A percentile compares a stretch with the other conserved stretches of the same genome.
phyloP scores from a whole-genome alignment of 2,888 invertebrate species.

The Drosophila algonquin region DNA sequence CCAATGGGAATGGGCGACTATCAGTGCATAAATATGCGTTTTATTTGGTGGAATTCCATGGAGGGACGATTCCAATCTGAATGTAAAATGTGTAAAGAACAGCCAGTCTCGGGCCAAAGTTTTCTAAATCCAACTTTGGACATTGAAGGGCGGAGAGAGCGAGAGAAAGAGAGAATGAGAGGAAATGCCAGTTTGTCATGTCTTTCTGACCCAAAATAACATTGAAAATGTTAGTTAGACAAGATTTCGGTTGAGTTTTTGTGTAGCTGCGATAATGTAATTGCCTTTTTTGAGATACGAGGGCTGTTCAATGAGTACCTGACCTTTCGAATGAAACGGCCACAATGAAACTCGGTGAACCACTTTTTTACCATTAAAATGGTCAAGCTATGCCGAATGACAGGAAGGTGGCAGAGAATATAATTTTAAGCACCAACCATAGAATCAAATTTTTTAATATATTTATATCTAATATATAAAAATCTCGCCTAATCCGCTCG shows the following conservation, averaged over 20 bases:
- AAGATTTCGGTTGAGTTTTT: slow-evolving; percentile 16
- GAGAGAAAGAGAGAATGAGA: too few relatives aligned
- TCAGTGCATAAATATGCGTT: slow-evolving; percentile 17
- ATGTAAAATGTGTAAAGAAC: slow-evolving; percentile 29
- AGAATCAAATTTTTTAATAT: too few relatives aligned
- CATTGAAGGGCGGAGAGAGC: background rate
- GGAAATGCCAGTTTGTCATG: slow-evolving; percentile 9
- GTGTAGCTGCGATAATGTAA: background rate
- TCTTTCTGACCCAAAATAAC: slow-evolving; percentile 12
- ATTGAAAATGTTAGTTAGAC: slow-evolving; percentile 26
- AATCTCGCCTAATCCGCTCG: too few relatives aligned
- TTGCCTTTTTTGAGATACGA: slow-evolving; percentile 10
- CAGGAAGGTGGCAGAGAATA: too few relatives aligned
- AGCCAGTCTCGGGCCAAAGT: slow-evolving; percentile 9
- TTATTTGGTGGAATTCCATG: background rate
- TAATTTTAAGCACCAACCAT: too few relatives aligned
- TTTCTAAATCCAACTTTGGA: slow-evolving; percentile 23
- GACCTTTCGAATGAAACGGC: too few relatives aligned
- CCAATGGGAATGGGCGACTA: background rate
- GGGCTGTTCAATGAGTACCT: too few relatives aligned
- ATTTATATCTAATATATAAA: too few relatives aligned
- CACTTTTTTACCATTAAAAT: too few relatives aligned
- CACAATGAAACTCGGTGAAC: too few relatives aligned
- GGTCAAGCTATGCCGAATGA: too few relatives aligned
- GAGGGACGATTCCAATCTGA: slow-evolving; percentile 14